These are phyloP conservation scores for Chrysocyon brachyurus DNA, from an alignment of 2,797 vertebrate genomes.

Conservation along the genomic window DNA sequence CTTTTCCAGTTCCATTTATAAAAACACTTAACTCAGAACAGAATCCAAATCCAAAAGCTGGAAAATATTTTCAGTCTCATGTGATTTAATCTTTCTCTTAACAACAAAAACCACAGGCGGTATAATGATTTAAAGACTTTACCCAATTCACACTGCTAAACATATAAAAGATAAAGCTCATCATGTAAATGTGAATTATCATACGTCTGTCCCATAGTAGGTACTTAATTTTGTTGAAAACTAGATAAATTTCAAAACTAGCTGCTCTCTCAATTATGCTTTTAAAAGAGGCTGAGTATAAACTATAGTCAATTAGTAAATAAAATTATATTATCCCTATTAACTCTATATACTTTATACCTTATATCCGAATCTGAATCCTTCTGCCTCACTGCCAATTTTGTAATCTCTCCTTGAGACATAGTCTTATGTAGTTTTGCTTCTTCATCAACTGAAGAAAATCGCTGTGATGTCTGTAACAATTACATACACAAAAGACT, in stretches of 20 bases:
- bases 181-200: slow-evolving; percentile 3
- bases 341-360: slow-evolving; percentile 85
- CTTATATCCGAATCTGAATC: slow-evolving; percentile 92
- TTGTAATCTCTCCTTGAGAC: slow-evolving; percentile 96
- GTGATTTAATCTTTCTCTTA: slow-evolving; percentile 32
- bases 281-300: slow-evolving; percentile 18
- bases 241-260: slow-evolving; percentile 9
- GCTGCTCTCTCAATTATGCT: neutral
- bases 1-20: slow-evolving; percentile 30
- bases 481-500: slow-evolving; percentile 69
- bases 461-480: slow-evolving; percentile 91
- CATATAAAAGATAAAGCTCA: neutral
- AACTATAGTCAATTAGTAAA: neutral
- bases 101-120: neutral
- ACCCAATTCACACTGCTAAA: slow-evolving; percentile 4
- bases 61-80: slow-evolving; percentile 42
- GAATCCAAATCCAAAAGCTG: slow-evolving; percentile 48
- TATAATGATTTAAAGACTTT: slow-evolving; percentile 50
- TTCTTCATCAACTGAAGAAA: slow-evolving; percentile 89
- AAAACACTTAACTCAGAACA: slow-evolving; percentile 30
- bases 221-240: slow-evolving; percentile 53
- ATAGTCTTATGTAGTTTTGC: slow-evolving; percentile 95
- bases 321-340: slow-evolving; percentile 10
- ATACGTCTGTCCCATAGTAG: neutral
- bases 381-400: slow-evolving; percentile 91